Evolutionary conservation across 2,113 vertebrate genomes (phyloP), one percentile per base, ranked within the genome.

Genomic region (Alaudala cheleensis): DNA sequence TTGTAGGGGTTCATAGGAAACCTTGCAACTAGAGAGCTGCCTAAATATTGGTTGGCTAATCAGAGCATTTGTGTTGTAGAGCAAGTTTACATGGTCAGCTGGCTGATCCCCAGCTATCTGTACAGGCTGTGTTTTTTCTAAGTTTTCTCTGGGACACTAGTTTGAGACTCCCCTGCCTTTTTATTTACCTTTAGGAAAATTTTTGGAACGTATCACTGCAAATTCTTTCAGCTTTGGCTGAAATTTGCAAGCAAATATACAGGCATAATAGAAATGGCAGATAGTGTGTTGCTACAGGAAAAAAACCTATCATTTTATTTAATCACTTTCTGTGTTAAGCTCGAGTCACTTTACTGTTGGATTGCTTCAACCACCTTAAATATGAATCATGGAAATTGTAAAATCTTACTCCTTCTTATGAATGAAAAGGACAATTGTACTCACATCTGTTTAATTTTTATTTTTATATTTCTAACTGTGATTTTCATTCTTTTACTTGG

Each of bases 31-130:
- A 42, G 24, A 3, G 2, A 66, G 8, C 21, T 66, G n/a, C 22
- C 4, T 47, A 14, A 39, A 3, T 37, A 9, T 10, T 57, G 3
- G 2, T 15, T 74, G 26, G 12, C 11, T 34, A 29, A 24, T 53
- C 12, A 45, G 13, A 40, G 20, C 6, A 31, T 54, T 62, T 58
- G 19, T 66, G n/a, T 28, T 29, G 5, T 12, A 70, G 7, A 53
- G 9, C 7, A 57, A 54, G 15, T 44, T 79, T 79, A 29, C 0
- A 1, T 28, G 3, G 11, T n/a, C 42, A 53, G 4, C 10, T 54
- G 28, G 3, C 26, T 80, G 29, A 57, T 93, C 8, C 12, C 28
- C 65, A 29, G 49, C 17, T 25, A 10, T 40, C 8, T 28, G 2
- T 26, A 28, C 7, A 50, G 2, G 9, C 4, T 33, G 8, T 26